Conservation (phyloP, 2,113 vertebrate species). For the Passer domesticus region DNA sequence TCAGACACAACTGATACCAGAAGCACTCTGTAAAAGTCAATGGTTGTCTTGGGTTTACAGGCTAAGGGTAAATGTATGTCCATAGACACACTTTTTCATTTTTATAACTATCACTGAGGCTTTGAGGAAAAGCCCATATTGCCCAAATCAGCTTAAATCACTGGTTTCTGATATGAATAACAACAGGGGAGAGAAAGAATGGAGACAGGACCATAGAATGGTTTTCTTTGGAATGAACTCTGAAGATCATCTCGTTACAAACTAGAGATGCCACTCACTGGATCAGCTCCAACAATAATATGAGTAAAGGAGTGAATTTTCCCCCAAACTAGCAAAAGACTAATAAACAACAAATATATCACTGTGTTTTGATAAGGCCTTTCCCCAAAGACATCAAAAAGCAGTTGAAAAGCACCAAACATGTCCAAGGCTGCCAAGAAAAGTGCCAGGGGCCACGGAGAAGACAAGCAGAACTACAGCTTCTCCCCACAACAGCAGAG, state of each 20-base stretch:
- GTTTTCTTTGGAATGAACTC: not conserved
- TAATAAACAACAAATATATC: not conserved
- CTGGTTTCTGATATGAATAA: not conserved
- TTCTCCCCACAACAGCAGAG: not conserved
- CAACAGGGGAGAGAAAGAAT: not conserved
- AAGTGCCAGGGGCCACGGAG: not conserved
- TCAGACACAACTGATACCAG: slow-evolving; percentile 44
- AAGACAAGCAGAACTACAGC: not conserved
- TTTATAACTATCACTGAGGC: not conserved
- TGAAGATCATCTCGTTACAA: not conserved
- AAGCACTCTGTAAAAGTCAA: slow-evolving; percentile 27
- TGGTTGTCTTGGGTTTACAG: not conserved
- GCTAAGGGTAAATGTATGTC: not conserved
- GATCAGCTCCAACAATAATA: not conserved
- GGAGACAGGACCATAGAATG: not conserved
- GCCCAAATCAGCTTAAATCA: not conserved
- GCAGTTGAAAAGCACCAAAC: not conserved
- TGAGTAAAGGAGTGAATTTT: not conserved
- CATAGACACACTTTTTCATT: not conserved
- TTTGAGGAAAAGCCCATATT: not conserved
- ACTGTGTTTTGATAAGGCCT: not conserved
- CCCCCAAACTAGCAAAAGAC: not conserved
- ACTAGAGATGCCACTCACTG: not conserved
- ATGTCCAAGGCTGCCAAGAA: not conserved
- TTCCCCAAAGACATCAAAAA: not conserved